Evolutionary conservation across 1,140 invertebrate genomes (phyloP).

Genomic region (Coptotermes formosanus): DNA sequence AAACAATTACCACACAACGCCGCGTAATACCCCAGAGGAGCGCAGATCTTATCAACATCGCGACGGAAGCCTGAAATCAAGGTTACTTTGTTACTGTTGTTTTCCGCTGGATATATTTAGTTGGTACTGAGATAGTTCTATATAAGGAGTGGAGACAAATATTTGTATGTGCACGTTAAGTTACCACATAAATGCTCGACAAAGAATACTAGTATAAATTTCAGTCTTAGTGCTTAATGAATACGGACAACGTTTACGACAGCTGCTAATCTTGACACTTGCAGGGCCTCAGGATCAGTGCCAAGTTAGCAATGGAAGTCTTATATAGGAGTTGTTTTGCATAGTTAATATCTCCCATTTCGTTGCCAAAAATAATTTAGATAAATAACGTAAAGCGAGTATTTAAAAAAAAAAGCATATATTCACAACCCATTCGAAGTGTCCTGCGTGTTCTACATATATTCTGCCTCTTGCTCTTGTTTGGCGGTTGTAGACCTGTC

Average conservation of each 20-base stretch:
- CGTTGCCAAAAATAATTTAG: not conserved
- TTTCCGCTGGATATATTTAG: not conserved
- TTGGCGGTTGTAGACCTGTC: not conserved
- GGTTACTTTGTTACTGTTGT: no score
- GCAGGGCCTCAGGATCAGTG: not conserved
- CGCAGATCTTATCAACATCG: no score
- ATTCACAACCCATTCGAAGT: conserved; percentile 16
- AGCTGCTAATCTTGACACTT: not conserved
- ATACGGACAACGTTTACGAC: not conserved
- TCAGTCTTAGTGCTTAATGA: not conserved
- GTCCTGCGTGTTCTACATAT: not conserved
- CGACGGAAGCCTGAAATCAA: no score
- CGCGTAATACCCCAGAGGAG: no score
- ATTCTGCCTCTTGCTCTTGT: not conserved
- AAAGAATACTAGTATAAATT: not conserved
- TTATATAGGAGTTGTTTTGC: not conserved
- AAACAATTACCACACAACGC: no score
- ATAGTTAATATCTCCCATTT: not conserved
- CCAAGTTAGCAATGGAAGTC: not conserved
- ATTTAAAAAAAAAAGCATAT: not conserved
- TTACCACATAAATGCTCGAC: not conserved
- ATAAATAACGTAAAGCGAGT: not conserved
- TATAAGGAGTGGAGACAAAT: not conserved
- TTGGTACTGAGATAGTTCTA: not conserved
- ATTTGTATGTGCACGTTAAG: not conserved